Percentiles rank a stretch among this genome's conserved stretches.
Evolutionary conservation across 2,888 invertebrate species (phyloP).

Genomic region (Andricus curvator): DNA sequence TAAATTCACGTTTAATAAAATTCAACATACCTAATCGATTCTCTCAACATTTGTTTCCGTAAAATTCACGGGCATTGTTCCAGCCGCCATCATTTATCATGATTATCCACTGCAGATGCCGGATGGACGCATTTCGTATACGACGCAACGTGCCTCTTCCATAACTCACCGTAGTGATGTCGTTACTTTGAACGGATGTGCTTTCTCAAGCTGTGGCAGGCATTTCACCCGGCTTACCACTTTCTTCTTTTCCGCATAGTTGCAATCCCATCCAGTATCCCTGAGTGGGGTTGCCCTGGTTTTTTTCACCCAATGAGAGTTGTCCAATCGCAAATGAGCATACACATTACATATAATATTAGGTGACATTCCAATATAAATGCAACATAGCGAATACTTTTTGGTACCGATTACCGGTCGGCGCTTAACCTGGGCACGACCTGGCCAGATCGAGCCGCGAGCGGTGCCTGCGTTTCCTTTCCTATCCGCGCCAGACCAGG

Average conservation of each 20-base stretch:
- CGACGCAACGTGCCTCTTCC: neutral
- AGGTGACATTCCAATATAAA: no score
- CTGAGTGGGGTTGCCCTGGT: neutral
- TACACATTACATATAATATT: no score
- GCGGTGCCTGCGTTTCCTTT: no score
- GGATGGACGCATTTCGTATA: conserved; percentile 2
- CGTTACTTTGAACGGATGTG: neutral
- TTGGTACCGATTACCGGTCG: no score
- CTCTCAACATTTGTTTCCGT: neutral
- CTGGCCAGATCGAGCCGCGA: no score
- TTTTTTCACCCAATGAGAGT: no score
- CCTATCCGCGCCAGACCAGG: no score
- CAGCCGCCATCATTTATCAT: neutral
- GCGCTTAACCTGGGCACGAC: no score
- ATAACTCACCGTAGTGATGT: conserved; percentile 1
- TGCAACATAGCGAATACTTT: no score
- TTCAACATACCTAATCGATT: neutral
- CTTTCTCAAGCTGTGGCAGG: neutral
- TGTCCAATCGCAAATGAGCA: no score
- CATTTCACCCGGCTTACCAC: neutral
- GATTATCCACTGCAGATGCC: conserved; percentile 1
- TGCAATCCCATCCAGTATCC: neutral
- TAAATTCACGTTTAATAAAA: no score
- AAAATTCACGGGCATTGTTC: neutral
- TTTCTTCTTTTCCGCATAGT: neutral